These are phyloP conservation scores for Cryptocheilus praepositus DNA, from an alignment of 2,888 invertebrate genomes.

Conservation along the genomic window DNA sequence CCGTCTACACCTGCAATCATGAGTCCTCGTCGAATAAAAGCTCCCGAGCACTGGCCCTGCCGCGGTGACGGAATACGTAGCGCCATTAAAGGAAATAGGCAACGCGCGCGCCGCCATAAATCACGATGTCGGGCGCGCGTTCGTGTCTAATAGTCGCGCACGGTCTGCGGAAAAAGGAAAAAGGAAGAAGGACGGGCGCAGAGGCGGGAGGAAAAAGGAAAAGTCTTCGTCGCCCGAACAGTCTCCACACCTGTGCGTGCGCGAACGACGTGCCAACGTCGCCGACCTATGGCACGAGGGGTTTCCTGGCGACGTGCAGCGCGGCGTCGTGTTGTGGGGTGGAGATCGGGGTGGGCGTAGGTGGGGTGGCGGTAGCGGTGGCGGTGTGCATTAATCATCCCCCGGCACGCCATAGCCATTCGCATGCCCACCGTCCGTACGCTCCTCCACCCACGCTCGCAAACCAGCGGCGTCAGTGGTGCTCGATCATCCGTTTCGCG, in stretches of 20 bases:
- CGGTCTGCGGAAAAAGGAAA: constrained; percentile 3
- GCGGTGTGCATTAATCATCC: constrained; percentile 60
- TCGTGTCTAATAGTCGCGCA: background rate
- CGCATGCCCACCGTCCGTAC: constrained; percentile 40
- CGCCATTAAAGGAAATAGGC: no score
- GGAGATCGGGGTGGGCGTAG: constrained; percentile 2
- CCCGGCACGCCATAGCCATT: constrained; percentile 54
- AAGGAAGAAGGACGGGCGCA: background rate
- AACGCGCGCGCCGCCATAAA: constrained; percentile 1
- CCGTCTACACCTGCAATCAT: no score
- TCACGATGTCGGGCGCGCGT: background rate
- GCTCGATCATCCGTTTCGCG: constrained; percentile 46
- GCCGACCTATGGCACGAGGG: constrained; percentile 22
- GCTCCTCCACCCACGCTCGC: constrained; percentile 11
- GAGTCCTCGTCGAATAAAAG: no score
- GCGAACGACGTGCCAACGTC: constrained; percentile 25
- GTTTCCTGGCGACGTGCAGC: constrained; percentile 10
- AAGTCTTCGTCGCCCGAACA: constrained; percentile 17
- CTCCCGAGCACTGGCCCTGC: no score
- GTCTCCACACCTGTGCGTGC: constrained; percentile 41
- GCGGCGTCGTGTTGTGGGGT: background rate
- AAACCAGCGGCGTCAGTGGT: constrained; percentile 41
- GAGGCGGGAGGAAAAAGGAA: background rate
- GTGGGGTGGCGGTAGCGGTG: constrained; percentile 26
- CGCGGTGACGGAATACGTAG: no score